These are phyloP conservation scores for Cantharis rufa DNA, from an alignment of 2,888 invertebrate genomes.

Conservation along the genomic window DNA sequence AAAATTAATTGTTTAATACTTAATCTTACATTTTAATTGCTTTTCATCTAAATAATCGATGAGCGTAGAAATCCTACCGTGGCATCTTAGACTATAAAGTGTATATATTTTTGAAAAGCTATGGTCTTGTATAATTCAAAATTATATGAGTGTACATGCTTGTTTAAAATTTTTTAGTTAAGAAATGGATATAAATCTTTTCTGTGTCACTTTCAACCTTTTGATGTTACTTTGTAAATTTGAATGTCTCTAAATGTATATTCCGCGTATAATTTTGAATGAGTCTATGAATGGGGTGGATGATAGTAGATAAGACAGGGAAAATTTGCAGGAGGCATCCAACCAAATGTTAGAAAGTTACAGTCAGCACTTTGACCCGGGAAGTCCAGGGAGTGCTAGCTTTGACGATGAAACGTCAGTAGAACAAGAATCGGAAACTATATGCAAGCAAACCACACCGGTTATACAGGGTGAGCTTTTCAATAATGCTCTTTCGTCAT, in stretches of 20 bases:
- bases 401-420: conserved; percentile 49
- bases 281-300: conserved; percentile 12
- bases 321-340: conserved; percentile 56
- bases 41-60: too few species aligned
- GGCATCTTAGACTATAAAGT: background rate
- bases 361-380: conserved; percentile 49
- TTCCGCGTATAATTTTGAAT: conserved; percentile 18
- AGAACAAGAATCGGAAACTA: conserved; percentile 44
- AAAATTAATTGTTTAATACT: too few species aligned
- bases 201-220: background rate
- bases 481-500: conserved; percentile 37
- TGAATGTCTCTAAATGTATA: conserved; percentile 10
- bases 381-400: conserved; percentile 50
- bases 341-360: conserved; percentile 55
- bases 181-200: background rate
- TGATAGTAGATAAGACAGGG: conserved; percentile 42
- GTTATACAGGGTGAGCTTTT: conserved; percentile 52
- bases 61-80: too few species aligned
- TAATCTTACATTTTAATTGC: too few species aligned
- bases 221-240: background rate
- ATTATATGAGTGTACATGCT: background rate
- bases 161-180: background rate
- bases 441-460: conserved; percentile 47
- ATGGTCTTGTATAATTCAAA: background rate
- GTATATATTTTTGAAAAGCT: background rate